These are phyloP conservation scores for Mythimna vitellina DNA, from an alignment of 2,888 invertebrate genomes.

Conservation along the genomic window DNA sequence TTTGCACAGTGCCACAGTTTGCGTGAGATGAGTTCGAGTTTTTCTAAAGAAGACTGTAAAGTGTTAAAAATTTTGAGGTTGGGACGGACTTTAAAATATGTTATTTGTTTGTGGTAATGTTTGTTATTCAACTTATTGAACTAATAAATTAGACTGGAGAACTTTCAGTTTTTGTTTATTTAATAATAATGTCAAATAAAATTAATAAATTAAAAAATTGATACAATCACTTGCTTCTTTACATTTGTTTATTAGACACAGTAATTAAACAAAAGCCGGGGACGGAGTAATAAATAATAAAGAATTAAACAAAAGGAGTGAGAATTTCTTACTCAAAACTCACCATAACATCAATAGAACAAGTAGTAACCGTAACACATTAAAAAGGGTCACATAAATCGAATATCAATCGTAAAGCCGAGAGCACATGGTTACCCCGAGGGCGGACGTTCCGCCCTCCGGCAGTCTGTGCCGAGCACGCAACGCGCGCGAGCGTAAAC, in stretches of 20 bases:
- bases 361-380: slow-evolving; percentile 51
- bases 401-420: slow-evolving; percentile 70
- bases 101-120: no score
- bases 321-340: slow-evolving; percentile 37
- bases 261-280: no score
- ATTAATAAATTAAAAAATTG: no score
- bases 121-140: no score
- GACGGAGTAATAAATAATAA: no score
- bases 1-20: slow-evolving; percentile 62
- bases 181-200: no score
- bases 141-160: no score
- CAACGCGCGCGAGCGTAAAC: slow-evolving; percentile 79
- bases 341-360: slow-evolving; percentile 34
- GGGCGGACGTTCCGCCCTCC: slow-evolving; percentile 86
- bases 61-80: background rate
- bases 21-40: slow-evolving; percentile 37
- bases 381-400: slow-evolving; percentile 66
- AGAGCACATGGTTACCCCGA: slow-evolving; percentile 78
- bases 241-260: no score
- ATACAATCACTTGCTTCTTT: no score
- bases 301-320: no score
- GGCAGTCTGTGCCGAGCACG: slow-evolving; percentile 85
- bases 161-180: no score
- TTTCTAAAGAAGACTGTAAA: background rate
- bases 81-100: no score